phyloP scores from a whole-genome alignment of 1,140 invertebrate species.

The Drosophila arizonae region DNA sequence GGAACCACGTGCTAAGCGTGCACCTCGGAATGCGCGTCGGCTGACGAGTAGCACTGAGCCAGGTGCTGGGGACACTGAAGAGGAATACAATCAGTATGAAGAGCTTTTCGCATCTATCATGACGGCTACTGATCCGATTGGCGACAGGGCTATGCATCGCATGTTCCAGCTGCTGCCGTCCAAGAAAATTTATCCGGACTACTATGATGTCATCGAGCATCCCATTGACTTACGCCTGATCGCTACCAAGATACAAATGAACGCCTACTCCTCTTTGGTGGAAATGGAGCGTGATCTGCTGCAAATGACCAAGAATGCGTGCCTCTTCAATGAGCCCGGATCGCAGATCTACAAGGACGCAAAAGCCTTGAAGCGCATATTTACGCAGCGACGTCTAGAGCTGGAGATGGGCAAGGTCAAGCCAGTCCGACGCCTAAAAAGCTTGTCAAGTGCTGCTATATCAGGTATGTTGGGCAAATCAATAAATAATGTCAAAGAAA shows the following conservation, averaged over 20 bases:
- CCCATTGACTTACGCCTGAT: constrained; percentile 98
- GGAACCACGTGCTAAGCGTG: constrained; percentile 66
- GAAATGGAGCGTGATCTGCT: constrained; percentile 96
- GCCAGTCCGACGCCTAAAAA: constrained; percentile 52
- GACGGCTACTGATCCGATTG: constrained; percentile 90
- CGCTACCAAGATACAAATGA: constrained; percentile 94
- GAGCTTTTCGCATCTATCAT: constrained; percentile 93
- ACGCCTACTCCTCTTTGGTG: constrained; percentile 88
- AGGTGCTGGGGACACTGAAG: constrained; percentile 85
- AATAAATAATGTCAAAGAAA: too few species aligned
- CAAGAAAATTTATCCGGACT: constrained; percentile 96
- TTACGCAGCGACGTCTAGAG: constrained; percentile 84
- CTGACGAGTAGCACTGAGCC: constrained; percentile 83
- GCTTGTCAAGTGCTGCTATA: constrained; percentile 68
- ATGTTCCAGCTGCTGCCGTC: constrained; percentile 96
- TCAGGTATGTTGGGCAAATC: constrained; percentile 44
- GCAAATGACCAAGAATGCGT: constrained; percentile 97
- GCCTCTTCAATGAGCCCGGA: constrained; percentile 97
- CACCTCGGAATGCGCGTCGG: constrained; percentile 65
- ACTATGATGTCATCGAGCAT: constrained; percentile 97
- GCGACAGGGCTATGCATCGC: constrained; percentile 90
- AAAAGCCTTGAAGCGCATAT: constrained; percentile 92
- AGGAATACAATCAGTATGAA: constrained; percentile 89
- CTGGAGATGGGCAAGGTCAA: constrained; percentile 82
- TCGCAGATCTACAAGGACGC: constrained; percentile 98